Evolutionary conservation across 2,888 invertebrate species (phyloP).

Genomic region (Tromatobia lineatoria): DNA sequence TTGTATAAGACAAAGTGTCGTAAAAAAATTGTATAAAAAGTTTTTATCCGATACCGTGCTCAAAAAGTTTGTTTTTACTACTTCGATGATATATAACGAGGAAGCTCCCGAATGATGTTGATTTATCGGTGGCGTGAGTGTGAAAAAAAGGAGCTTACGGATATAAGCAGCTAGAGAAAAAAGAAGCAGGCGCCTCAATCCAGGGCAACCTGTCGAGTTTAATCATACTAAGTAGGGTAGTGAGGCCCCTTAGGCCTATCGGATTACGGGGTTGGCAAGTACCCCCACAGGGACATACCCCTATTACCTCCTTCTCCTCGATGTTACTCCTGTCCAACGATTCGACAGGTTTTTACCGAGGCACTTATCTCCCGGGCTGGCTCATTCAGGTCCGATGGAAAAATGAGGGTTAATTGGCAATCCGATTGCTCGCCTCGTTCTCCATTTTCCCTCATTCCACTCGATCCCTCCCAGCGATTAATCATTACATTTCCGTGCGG

Average conservation of each 20-base stretch:
- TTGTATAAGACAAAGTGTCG: neutral
- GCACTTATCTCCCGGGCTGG: slow-evolving; percentile 41
- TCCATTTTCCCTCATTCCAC: neutral
- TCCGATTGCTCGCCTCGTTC: slow-evolving; percentile 44
- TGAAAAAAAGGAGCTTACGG: slow-evolving; percentile 5
- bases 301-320: slow-evolving; percentile 54
- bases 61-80: neutral
- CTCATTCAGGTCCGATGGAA: slow-evolving; percentile 46
- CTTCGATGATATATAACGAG: neutral
- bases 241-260: slow-evolving; percentile 76
- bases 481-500: slow-evolving; percentile 46
- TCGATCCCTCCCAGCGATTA: slow-evolving; percentile 24
- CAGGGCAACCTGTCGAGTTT: slow-evolving; percentile 76
- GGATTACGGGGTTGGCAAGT: slow-evolving; percentile 72
- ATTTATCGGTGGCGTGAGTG: neutral
- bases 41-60: neutral
- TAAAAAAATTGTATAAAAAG: neutral
- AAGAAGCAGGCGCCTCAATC: slow-evolving; percentile 29
- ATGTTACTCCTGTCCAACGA: slow-evolving; percentile 52
- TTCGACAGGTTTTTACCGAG: slow-evolving; percentile 70
- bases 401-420: slow-evolving; percentile 59
- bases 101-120: neutral
- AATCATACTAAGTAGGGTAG: slow-evolving; percentile 80
- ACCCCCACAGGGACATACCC: slow-evolving; percentile 60
- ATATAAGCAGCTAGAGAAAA: slow-evolving; percentile 39